Base-by-base conservation (phyloP, 2,888 invertebrate genomes). In the Laothoe populi region DNA sequence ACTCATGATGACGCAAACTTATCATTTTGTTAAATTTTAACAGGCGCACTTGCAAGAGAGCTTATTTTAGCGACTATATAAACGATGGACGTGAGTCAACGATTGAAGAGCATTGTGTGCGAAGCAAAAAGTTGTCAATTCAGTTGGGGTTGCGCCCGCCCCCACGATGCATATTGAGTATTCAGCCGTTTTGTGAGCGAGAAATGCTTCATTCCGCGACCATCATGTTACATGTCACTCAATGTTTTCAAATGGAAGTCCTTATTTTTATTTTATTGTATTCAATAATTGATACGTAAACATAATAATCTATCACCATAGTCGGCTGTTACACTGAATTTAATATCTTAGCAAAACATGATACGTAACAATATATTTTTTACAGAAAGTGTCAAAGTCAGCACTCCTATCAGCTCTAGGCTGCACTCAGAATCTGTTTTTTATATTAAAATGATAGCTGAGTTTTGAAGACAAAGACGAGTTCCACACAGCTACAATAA, bases 121-220 rank as follows among this genome's bases (percentile, higher is more conserved):
- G 78, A 77, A 82, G 87, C 86, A 82, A 83, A 86, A 86, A 86
- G 75, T 82, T 86, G 87, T 84, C 79, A 80, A 67, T 77, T 79
- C 77, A 40, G 21, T 53, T 45, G 60, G 57, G 63, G 63, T 53
- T 53, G 53, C 63, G 53, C 58, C 72, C 78, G 73, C 80, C 81
- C 80, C 71, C 77, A 35, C 60, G 45, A 45, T 45, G 61, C 45
- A 26, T 61, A 61, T 45, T 57, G 19, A 16, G 13, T 42, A 61
- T 42, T 42, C n/a, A 57, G 53, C 16, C 61, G 40, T 46, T 45
- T 21, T 35, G 57, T 35, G 23, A 57, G 23, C 45, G 16, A 57
- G 21, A 23, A 61, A 61, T 46, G 45, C 26, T 44, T 44, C 59
- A 58, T 53, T 59, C 38, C 19, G 19, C 42, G 57, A 64, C 61